Conservation (phyloP, 2,113 vertebrate genomes). For the Leptodactylus fuscus region DNA sequence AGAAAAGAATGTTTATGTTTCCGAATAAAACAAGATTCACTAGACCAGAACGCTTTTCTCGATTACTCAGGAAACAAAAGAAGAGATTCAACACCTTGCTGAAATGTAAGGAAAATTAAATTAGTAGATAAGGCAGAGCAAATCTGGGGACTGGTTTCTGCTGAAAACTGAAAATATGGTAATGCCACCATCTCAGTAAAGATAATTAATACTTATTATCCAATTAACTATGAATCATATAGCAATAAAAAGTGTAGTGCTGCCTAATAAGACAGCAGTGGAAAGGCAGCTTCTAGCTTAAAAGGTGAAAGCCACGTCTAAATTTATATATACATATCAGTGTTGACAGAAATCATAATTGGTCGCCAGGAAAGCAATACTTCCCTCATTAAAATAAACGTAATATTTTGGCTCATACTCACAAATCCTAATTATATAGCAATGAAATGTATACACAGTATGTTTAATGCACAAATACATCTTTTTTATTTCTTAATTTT, state of each 20-base stretch:
- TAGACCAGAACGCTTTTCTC: conserved; percentile 14
- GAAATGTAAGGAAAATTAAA: not conserved
- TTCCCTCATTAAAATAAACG: not conserved
- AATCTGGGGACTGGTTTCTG: not conserved
- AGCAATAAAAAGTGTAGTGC: not conserved
- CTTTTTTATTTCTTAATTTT: not conserved
- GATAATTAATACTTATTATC: conserved; percentile 27
- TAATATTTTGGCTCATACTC: not conserved
- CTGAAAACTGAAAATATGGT: not conserved
- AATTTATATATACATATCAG: not conserved
- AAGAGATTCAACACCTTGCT: not conserved
- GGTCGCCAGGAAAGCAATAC: not conserved
- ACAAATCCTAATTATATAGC: not conserved
- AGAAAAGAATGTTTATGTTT: conserved; percentile 33
- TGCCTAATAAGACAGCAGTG: not conserved
- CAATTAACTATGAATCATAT: conserved; percentile 33
- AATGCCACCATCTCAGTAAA: conserved; percentile 5
- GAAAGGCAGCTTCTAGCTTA: not conserved
- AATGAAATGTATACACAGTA: not conserved
- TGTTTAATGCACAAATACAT: not conserved
- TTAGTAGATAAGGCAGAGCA: not conserved
- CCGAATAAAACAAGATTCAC: conserved; percentile 37
- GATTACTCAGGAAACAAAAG: conserved; percentile 5
- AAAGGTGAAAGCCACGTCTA: conserved; percentile 12
- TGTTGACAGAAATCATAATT: conserved; percentile 6